Evolutionary conservation across 2,113 vertebrate genomes (phyloP).

Genomic region (Laticauda laticaudata): DNA sequence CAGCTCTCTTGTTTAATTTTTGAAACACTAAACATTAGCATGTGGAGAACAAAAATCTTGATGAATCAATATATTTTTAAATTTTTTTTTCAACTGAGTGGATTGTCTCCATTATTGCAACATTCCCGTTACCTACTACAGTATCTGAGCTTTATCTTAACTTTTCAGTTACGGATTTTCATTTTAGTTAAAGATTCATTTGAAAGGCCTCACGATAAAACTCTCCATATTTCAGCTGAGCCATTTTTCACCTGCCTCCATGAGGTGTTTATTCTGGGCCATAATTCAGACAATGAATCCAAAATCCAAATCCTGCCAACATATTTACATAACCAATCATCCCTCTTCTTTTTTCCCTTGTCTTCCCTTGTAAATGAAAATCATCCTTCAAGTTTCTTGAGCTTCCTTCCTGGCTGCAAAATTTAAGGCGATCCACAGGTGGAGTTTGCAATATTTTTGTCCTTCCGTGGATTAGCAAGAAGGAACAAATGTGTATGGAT

Average conservation of each 20-base stretch:
- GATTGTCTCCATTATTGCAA: background rate
- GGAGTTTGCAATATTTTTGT: background rate
- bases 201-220: background rate
- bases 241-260: background rate
- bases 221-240: background rate
- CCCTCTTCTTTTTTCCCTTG: background rate
- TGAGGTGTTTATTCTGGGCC: background rate
- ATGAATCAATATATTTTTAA: background rate
- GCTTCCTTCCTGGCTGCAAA: background rate
- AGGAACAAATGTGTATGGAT: background rate
- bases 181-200: background rate
- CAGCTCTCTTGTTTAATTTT: background rate
- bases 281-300: background rate
- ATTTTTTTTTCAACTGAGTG: background rate
- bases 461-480: background rate
- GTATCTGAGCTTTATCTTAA: background rate
- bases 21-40: background rate
- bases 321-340: background rate
- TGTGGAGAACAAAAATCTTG: background rate
- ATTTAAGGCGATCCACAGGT: background rate
- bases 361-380: background rate
- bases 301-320: background rate
- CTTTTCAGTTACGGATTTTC: background rate
- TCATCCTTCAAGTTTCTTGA: background rate
- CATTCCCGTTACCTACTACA: background rate